Evolutionary conservation across 2,888 invertebrate species (phyloP), one percentile per base, ranked within the genome.

Genomic region (Scaeva pyrastri): DNA sequence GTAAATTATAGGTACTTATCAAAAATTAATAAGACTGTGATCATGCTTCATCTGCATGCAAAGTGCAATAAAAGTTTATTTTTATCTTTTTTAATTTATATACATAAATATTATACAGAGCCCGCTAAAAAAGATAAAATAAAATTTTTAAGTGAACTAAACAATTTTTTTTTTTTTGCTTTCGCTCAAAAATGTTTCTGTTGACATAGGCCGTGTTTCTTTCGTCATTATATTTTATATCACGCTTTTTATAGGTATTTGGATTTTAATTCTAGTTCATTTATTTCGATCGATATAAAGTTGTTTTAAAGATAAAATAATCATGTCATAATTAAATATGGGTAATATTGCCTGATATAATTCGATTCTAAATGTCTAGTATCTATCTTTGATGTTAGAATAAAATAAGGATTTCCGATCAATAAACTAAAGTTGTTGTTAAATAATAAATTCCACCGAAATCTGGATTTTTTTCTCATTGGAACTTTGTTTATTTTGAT

Each of bases 191-290:
- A 62, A 23, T 14, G 50, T 31, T 72, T 72, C 84, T 84, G 79
- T 79, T 79, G 79, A 84, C 84, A 84, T 79, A 84, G 79, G 71
- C 66, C 84, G 64, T 19, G 23, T 12, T 60, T 43, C 71, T 84
- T 84, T 79, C 84, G 75, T 84, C 75, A 79, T 75, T 56, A 31
- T 68, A 68, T 75, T 48, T 8, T 5, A 31, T 31, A 31, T 31
- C 31, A 31, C 31, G 31, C 8, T 5, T 31, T 31, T 31, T 31
- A 31, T 31, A n/a, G n/a, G 6, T 41, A 12, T 64, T 21, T 12
- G 21, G 39, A 7, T 19, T 58, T n/a, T 26, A 26, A 5, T 31
- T 48, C 50, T 62, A 16, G 21, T 45, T 78, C 73, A 12, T 72
- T 19, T 12, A 26, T 71, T 16, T 26, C 6, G 19, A 7, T 26